These are phyloP conservation scores for Caradrina clavipalpis DNA, from an alignment of 2,888 invertebrate genomes.

Conservation along the genomic window DNA sequence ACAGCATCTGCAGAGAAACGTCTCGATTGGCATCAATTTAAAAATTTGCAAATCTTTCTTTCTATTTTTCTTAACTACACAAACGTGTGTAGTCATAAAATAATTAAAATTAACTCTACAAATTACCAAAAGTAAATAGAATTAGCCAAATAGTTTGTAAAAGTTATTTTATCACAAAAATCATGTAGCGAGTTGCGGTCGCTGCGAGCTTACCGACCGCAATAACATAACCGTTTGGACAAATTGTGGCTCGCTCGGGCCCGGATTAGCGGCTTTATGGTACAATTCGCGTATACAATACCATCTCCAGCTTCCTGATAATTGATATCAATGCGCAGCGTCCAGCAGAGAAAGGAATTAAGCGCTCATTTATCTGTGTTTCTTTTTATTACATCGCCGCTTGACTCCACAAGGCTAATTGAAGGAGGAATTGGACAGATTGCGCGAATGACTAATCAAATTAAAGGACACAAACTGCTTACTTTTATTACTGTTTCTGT, in stretches of 20 bases:
- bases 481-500: conserved; percentile 54
- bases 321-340: conserved; percentile 88
- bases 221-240: conserved; percentile 90
- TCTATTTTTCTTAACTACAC: background rate
- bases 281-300: conserved; percentile 84
- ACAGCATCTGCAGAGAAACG: conserved; percentile 28
- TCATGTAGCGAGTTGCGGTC: conserved; percentile 78
- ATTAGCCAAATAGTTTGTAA: conserved; percentile 73
- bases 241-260: conserved; percentile 86
- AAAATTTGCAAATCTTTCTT: background rate
- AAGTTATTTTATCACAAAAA: conserved; percentile 83
- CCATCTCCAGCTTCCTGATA: conserved; percentile 82
- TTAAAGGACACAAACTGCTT: conserved; percentile 56
- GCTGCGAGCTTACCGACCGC: conserved; percentile 85
- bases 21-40: conserved; percentile 21
- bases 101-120: background rate
- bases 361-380: conserved; percentile 79
- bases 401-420: conserved; percentile 71
- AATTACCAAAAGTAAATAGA: conserved; percentile 40
- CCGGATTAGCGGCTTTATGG: conserved; percentile 89
- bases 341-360: conserved; percentile 81
- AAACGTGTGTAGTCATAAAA: background rate
- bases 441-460: conserved; percentile 66
- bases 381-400: conserved; percentile 77
- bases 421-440: conserved; percentile 67